Evolutionary conservation across 2,888 invertebrate genomes (phyloP).

Genomic region (Odontomyia ornata): DNA sequence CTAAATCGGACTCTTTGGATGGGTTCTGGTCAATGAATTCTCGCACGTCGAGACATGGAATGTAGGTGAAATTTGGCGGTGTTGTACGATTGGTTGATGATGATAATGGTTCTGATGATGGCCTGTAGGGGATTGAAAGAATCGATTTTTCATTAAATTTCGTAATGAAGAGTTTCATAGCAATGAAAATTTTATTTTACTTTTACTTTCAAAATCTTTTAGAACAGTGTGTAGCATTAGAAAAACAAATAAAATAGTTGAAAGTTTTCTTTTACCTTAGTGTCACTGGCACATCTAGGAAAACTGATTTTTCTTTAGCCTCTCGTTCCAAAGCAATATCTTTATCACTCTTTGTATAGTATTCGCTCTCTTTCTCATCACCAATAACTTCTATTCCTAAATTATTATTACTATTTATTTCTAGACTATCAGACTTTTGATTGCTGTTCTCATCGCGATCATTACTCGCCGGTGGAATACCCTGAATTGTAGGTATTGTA

Average conservation of each 20-base stretch:
- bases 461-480: not conserved
- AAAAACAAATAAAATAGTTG: too few species aligned
- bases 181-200: too few species aligned
- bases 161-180: too few species aligned
- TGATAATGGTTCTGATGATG: conserved; percentile 4
- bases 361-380: conserved; percentile 53
- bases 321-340: conserved; percentile 57
- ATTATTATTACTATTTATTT: conserved; percentile 23
- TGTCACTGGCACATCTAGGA: conserved; percentile 53
- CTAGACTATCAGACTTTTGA: not conserved
- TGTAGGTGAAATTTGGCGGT: conserved; percentile 51
- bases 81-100: conserved; percentile 20
- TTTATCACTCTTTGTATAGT: conserved; percentile 62
- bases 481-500: not conserved
- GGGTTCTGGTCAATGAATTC: conserved; percentile 56
- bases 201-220: too few species aligned
- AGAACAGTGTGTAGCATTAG: too few species aligned
- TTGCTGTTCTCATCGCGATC: not conserved
- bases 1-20: conserved; percentile 49
- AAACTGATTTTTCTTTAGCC: conserved; percentile 48
- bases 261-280: not conserved
- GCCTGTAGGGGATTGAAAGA: not conserved
- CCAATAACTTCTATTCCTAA: conserved; percentile 14
- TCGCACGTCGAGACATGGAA: conserved; percentile 59
- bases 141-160: too few species aligned